phyloP scores from a whole-genome alignment of 2,113 vertebrate genomes.

The Echinops telfairi region DNA sequence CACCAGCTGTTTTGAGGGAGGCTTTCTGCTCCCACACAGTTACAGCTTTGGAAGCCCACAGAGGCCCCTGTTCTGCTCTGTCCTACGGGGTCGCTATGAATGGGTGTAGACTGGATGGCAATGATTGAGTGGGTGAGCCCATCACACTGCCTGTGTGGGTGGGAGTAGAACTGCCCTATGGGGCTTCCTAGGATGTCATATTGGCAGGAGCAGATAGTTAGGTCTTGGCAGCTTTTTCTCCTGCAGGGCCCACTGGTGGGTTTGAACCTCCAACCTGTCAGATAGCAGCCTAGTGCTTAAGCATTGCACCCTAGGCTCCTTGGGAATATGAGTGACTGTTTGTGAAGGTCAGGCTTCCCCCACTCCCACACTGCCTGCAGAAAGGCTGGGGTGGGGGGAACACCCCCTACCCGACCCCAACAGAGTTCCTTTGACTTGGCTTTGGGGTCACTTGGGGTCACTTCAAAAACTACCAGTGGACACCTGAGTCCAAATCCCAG shows the following conservation, averaged over 20 bases:
- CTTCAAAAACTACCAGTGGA: background rate
- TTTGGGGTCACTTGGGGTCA: background rate
- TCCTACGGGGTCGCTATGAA: no score
- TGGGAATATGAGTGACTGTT: background rate
- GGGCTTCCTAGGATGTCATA: background rate
- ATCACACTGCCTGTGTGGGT: background rate
- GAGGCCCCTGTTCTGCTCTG: no score
- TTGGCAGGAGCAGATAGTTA: background rate
- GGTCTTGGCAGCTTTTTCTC: background rate
- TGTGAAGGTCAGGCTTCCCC: rapidly evolving
- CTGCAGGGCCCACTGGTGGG: background rate
- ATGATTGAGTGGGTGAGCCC: no score
- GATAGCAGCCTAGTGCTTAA: background rate
- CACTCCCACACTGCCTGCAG: rapidly evolving
- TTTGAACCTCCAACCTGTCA: background rate
- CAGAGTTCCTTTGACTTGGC: background rate
- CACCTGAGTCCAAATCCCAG: background rate
- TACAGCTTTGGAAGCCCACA: no score
- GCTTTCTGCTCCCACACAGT: no score
- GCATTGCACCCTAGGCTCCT: background rate
- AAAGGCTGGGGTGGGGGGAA: no score
- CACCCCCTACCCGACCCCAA: no score
- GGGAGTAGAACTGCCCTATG: background rate
- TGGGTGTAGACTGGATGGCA: no score
- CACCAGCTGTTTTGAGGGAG: no score